phyloP scores from a whole-genome alignment of 2,113 vertebrate species.

The Apaloderma vittatum region DNA sequence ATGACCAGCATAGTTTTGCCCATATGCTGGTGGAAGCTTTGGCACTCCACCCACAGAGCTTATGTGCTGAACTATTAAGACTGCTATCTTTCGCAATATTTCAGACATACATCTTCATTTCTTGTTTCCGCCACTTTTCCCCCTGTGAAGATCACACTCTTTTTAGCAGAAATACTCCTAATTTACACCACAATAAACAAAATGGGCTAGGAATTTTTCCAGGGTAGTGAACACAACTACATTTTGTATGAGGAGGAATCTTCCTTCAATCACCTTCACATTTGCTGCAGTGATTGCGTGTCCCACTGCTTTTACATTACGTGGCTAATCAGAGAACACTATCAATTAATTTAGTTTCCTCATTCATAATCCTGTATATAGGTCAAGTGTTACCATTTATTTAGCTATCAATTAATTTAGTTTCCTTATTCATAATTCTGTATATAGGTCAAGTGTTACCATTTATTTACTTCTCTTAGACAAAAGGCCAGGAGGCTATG shows the following conservation, averaged over 20 bases:
- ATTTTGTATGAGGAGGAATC: background rate
- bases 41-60: constrained; percentile 4
- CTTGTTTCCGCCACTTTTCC: background rate
- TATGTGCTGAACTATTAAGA: background rate
- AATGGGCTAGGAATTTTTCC: background rate
- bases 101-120: background rate
- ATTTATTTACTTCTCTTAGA: constrained; percentile 8
- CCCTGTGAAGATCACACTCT: background rate
- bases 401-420: no score
- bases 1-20: background rate
- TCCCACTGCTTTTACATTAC: background rate
- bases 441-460: background rate
- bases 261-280: background rate
- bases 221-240: background rate
- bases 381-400: constrained; percentile 21
- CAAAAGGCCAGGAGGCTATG: background rate
- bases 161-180: background rate
- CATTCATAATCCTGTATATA: background rate
- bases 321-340: background rate
- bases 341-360: constrained; percentile 6
- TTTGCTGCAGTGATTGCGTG: background rate
- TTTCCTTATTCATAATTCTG: background rate
- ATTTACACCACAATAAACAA: background rate
- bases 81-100: background rate
- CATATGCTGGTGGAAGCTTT: background rate